Evolutionary conservation across 2,797 vertebrate species (phyloP).

Genomic region (Champsocephalus esox): DNA sequence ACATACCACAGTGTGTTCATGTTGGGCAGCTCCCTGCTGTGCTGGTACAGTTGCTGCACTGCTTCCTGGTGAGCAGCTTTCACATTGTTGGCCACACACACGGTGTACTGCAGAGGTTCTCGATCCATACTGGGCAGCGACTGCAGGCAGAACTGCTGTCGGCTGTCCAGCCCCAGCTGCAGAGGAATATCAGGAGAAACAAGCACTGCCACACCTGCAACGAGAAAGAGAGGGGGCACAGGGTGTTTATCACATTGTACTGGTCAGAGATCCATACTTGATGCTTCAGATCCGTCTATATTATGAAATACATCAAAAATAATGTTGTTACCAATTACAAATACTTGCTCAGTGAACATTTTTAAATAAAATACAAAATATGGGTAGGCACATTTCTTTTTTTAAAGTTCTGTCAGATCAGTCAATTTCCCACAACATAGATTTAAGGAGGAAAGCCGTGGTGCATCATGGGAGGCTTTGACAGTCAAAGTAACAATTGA

Average conservation of each 20-base stretch:
- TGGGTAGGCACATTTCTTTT: too few species aligned
- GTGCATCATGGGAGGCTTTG: too few species aligned
- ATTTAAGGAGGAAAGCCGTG: too few species aligned
- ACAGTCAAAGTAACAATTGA: too few species aligned
- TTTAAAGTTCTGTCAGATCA: too few species aligned
- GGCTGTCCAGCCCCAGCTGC: slow-evolving; percentile 86
- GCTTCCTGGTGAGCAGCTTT: slow-evolving; percentile 82
- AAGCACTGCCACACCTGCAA: slow-evolving; percentile 88
- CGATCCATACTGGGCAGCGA: slow-evolving; percentile 79
- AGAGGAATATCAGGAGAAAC: slow-evolving; percentile 85
- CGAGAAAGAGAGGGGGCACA: slow-evolving; percentile 24
- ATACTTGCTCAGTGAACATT: too few species aligned
- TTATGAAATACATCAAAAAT: too few species aligned
- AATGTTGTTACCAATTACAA: too few species aligned
- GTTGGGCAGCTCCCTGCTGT: slow-evolving; percentile 81
- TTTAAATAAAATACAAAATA: too few species aligned
- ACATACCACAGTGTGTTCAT: slow-evolving; percentile 84
- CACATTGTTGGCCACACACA: slow-evolving; percentile 86
- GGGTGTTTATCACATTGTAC: neutral
- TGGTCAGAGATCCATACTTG: neutral
- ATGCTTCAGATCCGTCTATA: neutral
- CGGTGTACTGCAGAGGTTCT: slow-evolving; percentile 86
- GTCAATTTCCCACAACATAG: too few species aligned
- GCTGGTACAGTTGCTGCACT: slow-evolving; percentile 67
- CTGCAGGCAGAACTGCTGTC: slow-evolving; percentile 89